Base-by-base conservation (phyloP, 2,797 vertebrate genomes). In the Labroides dimidiatus region DNA sequence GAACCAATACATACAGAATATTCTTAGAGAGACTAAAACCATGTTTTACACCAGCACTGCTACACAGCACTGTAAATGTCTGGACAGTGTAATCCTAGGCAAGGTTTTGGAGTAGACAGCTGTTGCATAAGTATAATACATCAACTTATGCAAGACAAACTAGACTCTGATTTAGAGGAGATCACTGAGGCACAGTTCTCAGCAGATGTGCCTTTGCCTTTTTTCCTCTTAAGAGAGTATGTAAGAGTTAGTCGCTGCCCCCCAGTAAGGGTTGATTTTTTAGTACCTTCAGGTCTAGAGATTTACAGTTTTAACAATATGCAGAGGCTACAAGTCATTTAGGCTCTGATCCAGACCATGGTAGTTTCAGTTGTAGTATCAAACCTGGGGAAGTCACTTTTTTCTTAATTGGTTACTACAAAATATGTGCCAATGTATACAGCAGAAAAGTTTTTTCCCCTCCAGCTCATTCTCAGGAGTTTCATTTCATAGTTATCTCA, bases 121-220 rank as follows among this genome's bases (percentile, higher is more conserved):
- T 79, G 75, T 85, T 89, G 61, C 75, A 63, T 80, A 75, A 78
- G 75, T 56, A 17, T 72, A 52, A 75, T 65, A 72, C 50, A 81
- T 80, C 56, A 67, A 30, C 37, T 72, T 72, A 70, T 65, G 53
- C 55, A 59, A 77, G 56, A 60, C 60, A 81, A 57, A 72, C 58
- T 68, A 39, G 45, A 57, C 53, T 78, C 5, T 49, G 44, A 23
- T 16, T 9, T 50, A 53, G 77, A 71, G 70, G 41, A 81, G 70
- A 58, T 64, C 19, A 61, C 58, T 27, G 54, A 58, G 59, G 64
- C 30, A 24, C 58, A 68, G 48, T 19, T 15, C 47, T 33, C 58
- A 47, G 50, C 62, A 44, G 19, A 51, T 70, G 19, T 63, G 48
- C 10, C 52, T 21, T 21, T 16, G 41, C 15, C 41, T 73, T 71